Conservation (phyloP, 1,140 invertebrate genomes). For the Linepithema humile region DNA sequence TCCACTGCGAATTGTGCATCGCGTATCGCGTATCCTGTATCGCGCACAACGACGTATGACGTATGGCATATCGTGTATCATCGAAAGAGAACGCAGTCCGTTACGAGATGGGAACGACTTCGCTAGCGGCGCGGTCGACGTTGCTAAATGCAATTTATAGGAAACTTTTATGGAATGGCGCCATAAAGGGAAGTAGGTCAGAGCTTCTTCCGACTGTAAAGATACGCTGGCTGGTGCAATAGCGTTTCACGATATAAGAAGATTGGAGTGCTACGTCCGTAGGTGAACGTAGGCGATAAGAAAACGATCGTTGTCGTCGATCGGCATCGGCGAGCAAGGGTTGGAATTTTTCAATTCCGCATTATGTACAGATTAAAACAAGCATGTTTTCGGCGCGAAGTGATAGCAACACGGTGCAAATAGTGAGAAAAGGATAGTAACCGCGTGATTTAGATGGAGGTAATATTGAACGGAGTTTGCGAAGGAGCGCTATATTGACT, state of each 20-base stretch:
- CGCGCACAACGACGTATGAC: slow-evolving; percentile 6
- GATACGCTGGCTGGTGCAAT: slow-evolving; percentile 36
- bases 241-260: slow-evolving; percentile 52
- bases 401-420: neutral
- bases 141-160: slow-evolving; percentile 73
- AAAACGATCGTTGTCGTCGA: neutral
- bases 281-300: neutral
- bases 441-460: neutral
- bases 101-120: slow-evolving; percentile 39
- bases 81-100: slow-evolving; percentile 39
- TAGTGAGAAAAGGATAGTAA: neutral
- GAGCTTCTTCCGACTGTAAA: slow-evolving; percentile 67
- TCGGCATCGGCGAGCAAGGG: neutral
- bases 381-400: no score
- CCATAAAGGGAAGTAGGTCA: slow-evolving; percentile 73
- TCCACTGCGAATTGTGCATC: neutral
- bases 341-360: neutral
- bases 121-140: slow-evolving; percentile 35
- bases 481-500: slow-evolving; percentile 74
- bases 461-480: slow-evolving; percentile 65
- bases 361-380: neutral
- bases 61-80: slow-evolving; percentile 37
- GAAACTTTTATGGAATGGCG: slow-evolving; percentile 73
- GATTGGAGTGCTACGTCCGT: neutral
- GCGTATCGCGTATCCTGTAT: slow-evolving; percentile 3